Percentiles rank a stretch among this genome's conserved stretches.
Conservation (phyloP, 35 echinoderm and acorn worm species). For the Amphiura filiformis region DNA sequence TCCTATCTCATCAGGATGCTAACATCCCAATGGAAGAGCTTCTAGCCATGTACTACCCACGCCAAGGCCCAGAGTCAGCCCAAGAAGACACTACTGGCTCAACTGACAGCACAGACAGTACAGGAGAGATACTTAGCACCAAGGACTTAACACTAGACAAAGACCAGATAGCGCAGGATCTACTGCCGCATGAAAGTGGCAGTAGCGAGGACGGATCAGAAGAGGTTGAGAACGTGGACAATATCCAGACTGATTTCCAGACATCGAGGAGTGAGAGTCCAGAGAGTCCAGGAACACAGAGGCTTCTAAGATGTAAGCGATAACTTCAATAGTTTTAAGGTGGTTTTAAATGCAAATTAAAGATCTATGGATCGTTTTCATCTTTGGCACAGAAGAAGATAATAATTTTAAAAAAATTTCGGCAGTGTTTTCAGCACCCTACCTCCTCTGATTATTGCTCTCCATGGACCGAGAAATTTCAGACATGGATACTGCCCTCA, state of each 20-base stretch:
- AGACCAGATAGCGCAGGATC: conserved; percentile 77
- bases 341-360: too few species aligned
- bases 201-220: conserved; percentile 42
- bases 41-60: conserved; percentile 75
- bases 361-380: too few species aligned
- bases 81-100: conserved; percentile 42
- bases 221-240: conserved; percentile 26
- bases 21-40: conserved; percentile 92
- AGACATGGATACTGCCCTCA: too few species aligned
- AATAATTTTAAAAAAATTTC: too few species aligned
- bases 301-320: conserved; percentile 92
- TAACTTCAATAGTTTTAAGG: too few species aligned
- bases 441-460: too few species aligned
- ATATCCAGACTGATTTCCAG: conserved; percentile 49
- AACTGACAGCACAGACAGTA: conserved; percentile 62
- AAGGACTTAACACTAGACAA: conserved; percentile 82
- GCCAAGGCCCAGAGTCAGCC: background rate
- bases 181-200: conserved; percentile 54
- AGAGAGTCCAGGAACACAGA: conserved; percentile 45
- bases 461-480: too few species aligned
- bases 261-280: conserved; percentile 12
- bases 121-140: conserved; percentile 74
- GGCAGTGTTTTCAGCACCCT: too few species aligned
- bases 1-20: conserved; percentile 58
- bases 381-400: too few species aligned